These are phyloP conservation scores for Dicrurus megarhynchus DNA, from an alignment of 2,113 vertebrate genomes.

Conservation along the genomic window DNA sequence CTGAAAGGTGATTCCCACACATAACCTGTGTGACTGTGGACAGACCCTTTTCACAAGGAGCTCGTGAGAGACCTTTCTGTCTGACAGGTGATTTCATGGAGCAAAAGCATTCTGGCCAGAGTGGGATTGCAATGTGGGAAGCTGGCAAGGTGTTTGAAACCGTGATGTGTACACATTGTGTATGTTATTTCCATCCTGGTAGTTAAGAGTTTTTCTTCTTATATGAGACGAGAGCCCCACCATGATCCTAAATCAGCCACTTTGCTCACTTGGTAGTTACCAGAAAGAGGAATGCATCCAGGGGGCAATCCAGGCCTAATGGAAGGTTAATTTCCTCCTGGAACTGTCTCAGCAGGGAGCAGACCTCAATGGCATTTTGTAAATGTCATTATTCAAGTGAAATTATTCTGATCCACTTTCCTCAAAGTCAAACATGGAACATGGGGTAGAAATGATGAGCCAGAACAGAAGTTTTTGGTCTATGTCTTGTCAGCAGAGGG, in stretches of 20 bases:
- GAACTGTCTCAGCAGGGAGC: neutral
- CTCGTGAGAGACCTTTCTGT: neutral
- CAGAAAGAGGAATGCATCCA: neutral
- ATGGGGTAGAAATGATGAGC: neutral
- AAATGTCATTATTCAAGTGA: neutral
- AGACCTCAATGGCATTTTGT: neutral
- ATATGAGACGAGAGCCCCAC: neutral
- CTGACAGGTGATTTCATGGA: neutral
- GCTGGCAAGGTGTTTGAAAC: neutral
- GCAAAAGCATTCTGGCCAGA: neutral
- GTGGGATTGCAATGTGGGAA: neutral
- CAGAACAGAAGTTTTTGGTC: neutral
- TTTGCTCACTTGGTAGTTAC: neutral
- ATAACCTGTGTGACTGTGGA: rapidly evolving
- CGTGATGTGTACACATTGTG: neutral
- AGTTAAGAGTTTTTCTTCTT: neutral
- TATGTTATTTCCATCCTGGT: neutral
- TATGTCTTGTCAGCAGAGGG: neutral
- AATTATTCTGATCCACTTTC: neutral
- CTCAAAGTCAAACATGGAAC: neutral
- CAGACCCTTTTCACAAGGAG: neutral
- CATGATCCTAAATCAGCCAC: neutral
- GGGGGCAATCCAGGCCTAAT: neutral
- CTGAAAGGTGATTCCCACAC: neutral
- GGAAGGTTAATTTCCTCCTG: neutral